Conservation (phyloP, 2,797 vertebrate genomes). For the Bradypodion ventrale region DNA sequence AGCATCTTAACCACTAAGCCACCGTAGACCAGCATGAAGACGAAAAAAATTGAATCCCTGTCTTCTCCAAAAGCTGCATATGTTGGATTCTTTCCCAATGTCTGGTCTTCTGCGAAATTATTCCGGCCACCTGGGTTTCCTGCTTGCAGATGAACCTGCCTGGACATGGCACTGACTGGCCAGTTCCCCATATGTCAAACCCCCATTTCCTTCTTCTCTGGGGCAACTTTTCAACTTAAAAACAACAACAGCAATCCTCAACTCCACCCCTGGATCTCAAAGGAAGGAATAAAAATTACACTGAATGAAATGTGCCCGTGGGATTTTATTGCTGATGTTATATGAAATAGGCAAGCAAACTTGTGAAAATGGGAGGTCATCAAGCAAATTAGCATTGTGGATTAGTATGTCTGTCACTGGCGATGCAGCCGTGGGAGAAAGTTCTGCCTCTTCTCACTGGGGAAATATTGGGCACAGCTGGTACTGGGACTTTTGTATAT, state of each 20-base stretch:
- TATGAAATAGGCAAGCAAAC: background rate
- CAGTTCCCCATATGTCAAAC: background rate
- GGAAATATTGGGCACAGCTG: background rate
- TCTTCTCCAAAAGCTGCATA: too few relatives aligned
- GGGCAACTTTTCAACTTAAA: too few relatives aligned
- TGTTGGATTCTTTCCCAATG: background rate
- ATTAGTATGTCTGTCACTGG: background rate
- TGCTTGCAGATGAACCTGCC: background rate
- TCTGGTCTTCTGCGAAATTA: background rate
- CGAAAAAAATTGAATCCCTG: too few relatives aligned
- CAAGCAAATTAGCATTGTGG: too few relatives aligned
- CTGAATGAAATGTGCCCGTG: too few relatives aligned
- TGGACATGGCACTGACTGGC: too few relatives aligned
- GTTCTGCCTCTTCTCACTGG: too few relatives aligned
- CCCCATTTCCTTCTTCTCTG: background rate
- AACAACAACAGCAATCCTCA: background rate
- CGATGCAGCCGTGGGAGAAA: background rate
- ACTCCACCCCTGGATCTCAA: too few relatives aligned
- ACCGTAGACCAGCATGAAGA: too few relatives aligned
- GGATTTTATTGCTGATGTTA: too few relatives aligned
- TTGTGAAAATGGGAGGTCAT: too few relatives aligned
- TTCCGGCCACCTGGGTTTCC: background rate
- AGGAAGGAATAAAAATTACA: background rate
- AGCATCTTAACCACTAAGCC: too few relatives aligned
- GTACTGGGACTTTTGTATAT: background rate